Base-by-base conservation (phyloP, 2,888 invertebrate species). In the Pristionchus entomophagus region DNA sequence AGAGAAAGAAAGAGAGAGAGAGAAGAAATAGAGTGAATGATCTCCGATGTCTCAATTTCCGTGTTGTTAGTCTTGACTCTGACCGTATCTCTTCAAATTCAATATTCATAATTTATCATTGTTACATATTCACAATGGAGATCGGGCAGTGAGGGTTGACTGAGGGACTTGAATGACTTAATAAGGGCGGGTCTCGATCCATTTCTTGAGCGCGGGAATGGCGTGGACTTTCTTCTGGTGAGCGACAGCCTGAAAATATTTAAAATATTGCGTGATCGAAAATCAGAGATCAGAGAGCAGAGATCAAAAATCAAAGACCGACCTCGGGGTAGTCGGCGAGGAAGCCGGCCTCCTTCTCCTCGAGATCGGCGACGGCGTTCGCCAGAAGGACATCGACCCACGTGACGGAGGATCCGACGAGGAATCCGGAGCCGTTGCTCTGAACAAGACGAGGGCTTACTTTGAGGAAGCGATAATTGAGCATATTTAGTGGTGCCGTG, bases 351-450 rank as follows among this genome's bases (percentile, higher is more conserved):
- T 88, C 90, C 65, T 88, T 89, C 17, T 90, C 86, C 51, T 87
- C 73, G 38, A 90, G 83, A 8, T 88, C 88, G 22, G 88, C 87
- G 56, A 88, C 82, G 77, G 90, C 88, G 56, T 91, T 89, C 19
- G 91, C 88, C n/a, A 92, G 53, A n/a, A 89, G 81, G 38, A 92
- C 87, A 77, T 92, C 92, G 14, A 91, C 91, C 88, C 88, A 92
- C 29, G 91, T 90, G 81, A 91, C 49, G 17, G 85, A 85, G 86
- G 87, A 84, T 35, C 89, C 89, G 69, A 89, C 90, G 77, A 92
- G 87, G 86, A 89, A 92, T 38, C 91, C 91, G 59, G 86, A 86
- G 38, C 87, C 86, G 84, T 86, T 87, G n/a, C 86, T 84, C 85
- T 89, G 78, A 29, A n/a, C 45, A 45, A 80, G 45, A 41, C 77